Percentiles rank a stretch among this genome's conserved stretches.
phyloP scores from a whole-genome alignment of 1,140 invertebrate genomes.

The Paralvinella palmiformis region DNA sequence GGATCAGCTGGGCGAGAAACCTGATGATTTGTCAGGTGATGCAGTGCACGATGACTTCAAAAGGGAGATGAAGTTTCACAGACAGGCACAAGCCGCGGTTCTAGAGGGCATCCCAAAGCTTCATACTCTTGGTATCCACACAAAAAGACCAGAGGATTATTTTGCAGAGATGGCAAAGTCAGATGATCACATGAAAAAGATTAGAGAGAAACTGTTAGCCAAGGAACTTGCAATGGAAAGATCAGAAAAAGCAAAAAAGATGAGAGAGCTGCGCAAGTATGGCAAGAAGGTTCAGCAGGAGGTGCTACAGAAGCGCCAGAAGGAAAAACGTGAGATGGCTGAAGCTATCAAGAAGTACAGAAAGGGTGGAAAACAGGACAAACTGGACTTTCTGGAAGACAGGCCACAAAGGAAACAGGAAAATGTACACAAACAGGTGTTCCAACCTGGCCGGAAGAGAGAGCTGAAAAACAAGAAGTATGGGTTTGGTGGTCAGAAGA shows the following conservation, averaged over 20 bases:
- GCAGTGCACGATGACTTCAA: conserved; percentile 90
- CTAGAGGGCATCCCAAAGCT: conserved; percentile 69
- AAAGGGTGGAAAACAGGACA: conserved; percentile 40
- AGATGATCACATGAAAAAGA: conserved; percentile 96
- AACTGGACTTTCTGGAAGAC: conserved; percentile 40
- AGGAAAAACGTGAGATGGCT: conserved; percentile 62
- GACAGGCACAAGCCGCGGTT: conserved; percentile 84
- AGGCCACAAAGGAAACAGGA: conserved; percentile 5
- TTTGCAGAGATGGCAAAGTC: conserved; percentile 99
- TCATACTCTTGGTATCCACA: conserved; percentile 68
- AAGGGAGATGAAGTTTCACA: conserved; percentile 81
- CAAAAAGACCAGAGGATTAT: conserved; percentile 87
- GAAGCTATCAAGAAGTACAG: conserved; percentile 53
- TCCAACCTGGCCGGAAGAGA: conserved; percentile 42
- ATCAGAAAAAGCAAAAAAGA: conserved; percentile 80
- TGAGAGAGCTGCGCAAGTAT: conserved; percentile 85
- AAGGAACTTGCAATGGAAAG: conserved; percentile 77
- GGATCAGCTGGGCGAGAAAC: conserved; percentile 52
- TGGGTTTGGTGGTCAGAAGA: conserved; percentile 94
- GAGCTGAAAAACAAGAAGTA: conserved; percentile 78
- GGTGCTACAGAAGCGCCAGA: conserved; percentile 70
- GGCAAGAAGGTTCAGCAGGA: conserved; percentile 84
- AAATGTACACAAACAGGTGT: no score
- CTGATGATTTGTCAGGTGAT: conserved; percentile 59
- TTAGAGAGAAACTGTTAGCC: conserved; percentile 73